Base-by-base conservation (phyloP, 2,888 invertebrate species). In the Cybosia mesomella region DNA sequence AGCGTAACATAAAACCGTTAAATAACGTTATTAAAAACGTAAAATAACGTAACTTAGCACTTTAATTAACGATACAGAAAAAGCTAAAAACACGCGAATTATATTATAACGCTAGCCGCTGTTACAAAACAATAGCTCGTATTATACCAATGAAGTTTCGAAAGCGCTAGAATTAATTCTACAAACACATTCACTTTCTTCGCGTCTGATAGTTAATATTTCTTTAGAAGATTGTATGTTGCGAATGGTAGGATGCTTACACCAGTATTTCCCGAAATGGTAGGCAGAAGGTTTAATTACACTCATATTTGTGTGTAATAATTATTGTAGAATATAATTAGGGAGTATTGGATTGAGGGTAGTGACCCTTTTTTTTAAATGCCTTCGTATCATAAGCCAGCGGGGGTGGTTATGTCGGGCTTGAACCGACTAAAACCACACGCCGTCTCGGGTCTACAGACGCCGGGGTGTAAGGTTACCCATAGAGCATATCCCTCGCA, bases 81-180 rank as follows among this genome's bases (percentile, higher is more conserved):
- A 1, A 53, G 21, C n/a, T 49, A 7, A 49, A 49, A 43, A 34
- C n/a, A 28, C 4, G 21, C 22, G 9, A 39, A 34, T 39, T 9
- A 15, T 58, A 63, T 63, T 63, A 49, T 57, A 62, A 63, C 59
- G 58, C 63, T 36, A 36, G n/a, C 28, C 21, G 18, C 32, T 61
- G 58, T 43, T 43, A 77, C 66, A 66, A 60, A 73, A 80, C 80
- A 79, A 77, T 79, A 66, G 77, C 69, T 73, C 70, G 73, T 75
- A n/a, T n/a, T n/a, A 66, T 53, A 54, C 63, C 64, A 58, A 70
- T 67, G 72, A 72, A 77, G 68, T 79, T 79, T 79, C 76, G 79
- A 79, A 79, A 79, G 79, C 71, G 70, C 69, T 76, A 70, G 68
- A 77, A 76, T 77, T 80, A 74, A 80, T 79, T 74, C 70, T 54